A percentile compares a stretch with the other conserved stretches of the same genome.
Conservation (phyloP, 2,113 vertebrate species). For the western clawed frog (Xenopus tropicalis) region DNA sequence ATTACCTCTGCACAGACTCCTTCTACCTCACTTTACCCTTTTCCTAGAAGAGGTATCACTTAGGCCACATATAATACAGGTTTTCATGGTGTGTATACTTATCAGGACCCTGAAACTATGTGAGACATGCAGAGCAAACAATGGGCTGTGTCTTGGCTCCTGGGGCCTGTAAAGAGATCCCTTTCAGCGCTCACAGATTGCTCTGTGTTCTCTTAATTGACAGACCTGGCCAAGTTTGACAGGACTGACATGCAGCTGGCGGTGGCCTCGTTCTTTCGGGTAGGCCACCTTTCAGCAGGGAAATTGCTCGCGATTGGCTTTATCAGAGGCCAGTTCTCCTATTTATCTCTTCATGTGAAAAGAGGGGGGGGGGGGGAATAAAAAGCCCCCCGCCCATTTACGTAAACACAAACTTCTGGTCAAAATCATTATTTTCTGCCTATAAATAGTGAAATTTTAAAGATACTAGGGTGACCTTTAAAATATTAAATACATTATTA, state of each 20-base stretch:
- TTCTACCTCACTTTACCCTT: slow-evolving; percentile 65
- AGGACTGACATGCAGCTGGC: slow-evolving; percentile 79
- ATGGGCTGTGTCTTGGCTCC: slow-evolving; percentile 80
- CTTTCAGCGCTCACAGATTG: slow-evolving; percentile 89
- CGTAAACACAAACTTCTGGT: slow-evolving; percentile 29
- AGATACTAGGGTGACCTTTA: slow-evolving; percentile 11
- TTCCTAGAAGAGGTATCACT: slow-evolving; percentile 69
- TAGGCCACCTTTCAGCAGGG: slow-evolving; percentile 82
- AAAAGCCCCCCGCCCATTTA: slow-evolving; percentile 40
- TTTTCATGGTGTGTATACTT: slow-evolving; percentile 83
- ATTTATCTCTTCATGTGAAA: slow-evolving; percentile 40
- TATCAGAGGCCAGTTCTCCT: slow-evolving; percentile 62
- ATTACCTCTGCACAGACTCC: slow-evolving; percentile 72
- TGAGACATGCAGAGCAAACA: slow-evolving; percentile 88
- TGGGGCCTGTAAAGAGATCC: slow-evolving; percentile 76
- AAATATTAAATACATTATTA: not conserved
- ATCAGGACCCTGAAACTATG: slow-evolving; percentile 90
- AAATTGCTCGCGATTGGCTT: slow-evolving; percentile 77
- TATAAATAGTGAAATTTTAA: not conserved
- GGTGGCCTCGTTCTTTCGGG: slow-evolving; percentile 62
- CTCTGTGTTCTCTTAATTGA: slow-evolving; percentile 89
- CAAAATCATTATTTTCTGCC: slow-evolving; percentile 16
- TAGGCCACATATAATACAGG: slow-evolving; percentile 80
- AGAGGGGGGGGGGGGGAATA: slow-evolving; percentile 11
- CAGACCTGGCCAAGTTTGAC: slow-evolving; percentile 75